Base-by-base conservation (phyloP, 2,888 invertebrate genomes). In the Cheilosia soror region DNA sequence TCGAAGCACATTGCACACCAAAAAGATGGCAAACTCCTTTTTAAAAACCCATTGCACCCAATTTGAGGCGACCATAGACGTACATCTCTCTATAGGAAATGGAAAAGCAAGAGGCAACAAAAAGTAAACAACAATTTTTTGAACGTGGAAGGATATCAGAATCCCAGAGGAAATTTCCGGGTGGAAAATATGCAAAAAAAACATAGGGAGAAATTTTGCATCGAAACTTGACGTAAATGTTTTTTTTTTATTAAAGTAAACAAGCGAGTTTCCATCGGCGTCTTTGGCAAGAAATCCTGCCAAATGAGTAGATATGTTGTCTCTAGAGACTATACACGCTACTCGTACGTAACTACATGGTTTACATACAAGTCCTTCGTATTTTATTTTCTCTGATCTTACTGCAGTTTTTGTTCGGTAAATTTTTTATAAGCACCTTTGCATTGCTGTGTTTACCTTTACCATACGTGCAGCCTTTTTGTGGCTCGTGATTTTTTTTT, bases 391-490 rank as follows among this genome's bases (percentile, higher is more conserved):
- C 37, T 13, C 44, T 42, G 5, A 25, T 29, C 25, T 65, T 58
- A 33, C 40, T 73, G 79, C 42, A 60, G 13, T 66, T 62, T 78
- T 73, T 5, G 60, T 66, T 37, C 11, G 15, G 42, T 62, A 31
- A 13, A 75, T 80, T 75, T 80, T 80, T 62, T 27, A 80, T 80
- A 80, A 68, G 68, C 80, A 68, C 80, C 66, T 62, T 37, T 37
- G 3, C 37, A 9, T 37, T 37, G 37, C 37, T 13, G 33, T 33
- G 55, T 13, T 20, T 37, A 31, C 51, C 29, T 37, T 62, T 15
- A 5, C 53, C 29, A 1, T 27, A 1, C 4, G 9, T 29, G 40
- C 20, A 20, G 65, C 53, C 55, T 49, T 80, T 68, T 73, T 68
- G 40, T 63, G 68, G 75, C 31, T 72, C 4, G 29, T 72, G 29